phyloP scores from a whole-genome alignment of 1,140 invertebrate species.

The Manduca sexta region DNA sequence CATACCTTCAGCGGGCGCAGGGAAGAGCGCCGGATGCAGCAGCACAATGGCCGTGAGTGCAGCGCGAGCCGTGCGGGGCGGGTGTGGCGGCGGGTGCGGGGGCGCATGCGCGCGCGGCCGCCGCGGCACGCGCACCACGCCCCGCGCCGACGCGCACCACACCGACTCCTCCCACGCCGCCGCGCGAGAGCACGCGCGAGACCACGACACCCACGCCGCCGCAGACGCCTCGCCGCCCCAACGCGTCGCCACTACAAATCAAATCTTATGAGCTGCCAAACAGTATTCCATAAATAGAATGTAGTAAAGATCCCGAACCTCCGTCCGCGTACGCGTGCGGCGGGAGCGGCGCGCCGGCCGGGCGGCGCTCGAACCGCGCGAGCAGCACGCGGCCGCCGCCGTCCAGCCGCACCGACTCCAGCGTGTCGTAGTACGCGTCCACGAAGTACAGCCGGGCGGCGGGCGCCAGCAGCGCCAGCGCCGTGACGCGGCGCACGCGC shows the following conservation, averaged over 20 bases:
- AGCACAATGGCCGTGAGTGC: constrained; percentile 27
- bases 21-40: constrained; percentile 27
- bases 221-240: constrained; percentile 1
- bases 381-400: constrained; percentile 26
- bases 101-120: constrained; percentile 12
- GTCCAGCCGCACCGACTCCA: constrained; percentile 31
- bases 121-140: constrained; percentile 26
- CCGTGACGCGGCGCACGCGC: constrained; percentile 73
- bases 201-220: constrained; percentile 13
- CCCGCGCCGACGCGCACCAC: constrained; percentile 37
- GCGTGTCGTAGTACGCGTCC: constrained; percentile 65
- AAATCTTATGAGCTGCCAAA: background rate
- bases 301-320: constrained; percentile 1
- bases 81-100: constrained; percentile 5
- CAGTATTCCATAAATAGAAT: too few species aligned
- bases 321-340: constrained; percentile 11
- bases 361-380: constrained; percentile 23
- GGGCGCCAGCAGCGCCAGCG: constrained; percentile 81
- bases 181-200: constrained; percentile 31
- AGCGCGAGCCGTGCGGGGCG: constrained; percentile 10
- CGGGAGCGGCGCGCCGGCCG: constrained; percentile 8
- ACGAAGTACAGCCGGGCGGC: constrained; percentile 83
- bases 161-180: constrained; percentile 42
- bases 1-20: constrained; percentile 6
- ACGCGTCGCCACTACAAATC: background rate